Percentiles rank a stretch among this genome's conserved stretches.
Conservation (phyloP, 2,113 vertebrate genomes). For the Rhabdornis inornatus region DNA sequence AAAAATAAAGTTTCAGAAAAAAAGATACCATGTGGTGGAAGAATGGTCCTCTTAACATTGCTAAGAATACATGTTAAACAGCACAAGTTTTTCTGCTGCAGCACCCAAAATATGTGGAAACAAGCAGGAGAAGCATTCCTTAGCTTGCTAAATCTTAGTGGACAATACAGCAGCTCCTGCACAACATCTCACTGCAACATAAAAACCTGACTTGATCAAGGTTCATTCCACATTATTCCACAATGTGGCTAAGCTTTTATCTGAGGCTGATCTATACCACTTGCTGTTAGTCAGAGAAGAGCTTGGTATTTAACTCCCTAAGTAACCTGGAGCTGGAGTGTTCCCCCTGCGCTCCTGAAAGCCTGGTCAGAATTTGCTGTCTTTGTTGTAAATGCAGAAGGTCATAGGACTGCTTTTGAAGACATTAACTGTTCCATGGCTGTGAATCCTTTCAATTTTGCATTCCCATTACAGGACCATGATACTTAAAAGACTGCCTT, state of each 20-base stretch:
- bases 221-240: neutral
- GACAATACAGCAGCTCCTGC: neutral
- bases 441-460: neutral
- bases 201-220: neutral
- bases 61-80: neutral
- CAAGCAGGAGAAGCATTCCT: neutral
- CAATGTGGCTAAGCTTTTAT: neutral
- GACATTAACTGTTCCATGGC: neutral
- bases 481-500: neutral
- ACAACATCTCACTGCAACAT: neutral
- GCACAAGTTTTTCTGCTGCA: neutral
- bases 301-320: neutral
- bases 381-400: neutral
- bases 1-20: neutral
- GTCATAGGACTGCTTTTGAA: neutral
- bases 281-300: neutral
- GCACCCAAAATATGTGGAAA: neutral
- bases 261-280: neutral
- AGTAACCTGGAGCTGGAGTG: neutral
- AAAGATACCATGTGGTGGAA: neutral
- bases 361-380: neutral
- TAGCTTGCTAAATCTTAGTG: neutral
- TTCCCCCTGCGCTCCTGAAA: neutral
- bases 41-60: accelerated
- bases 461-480: neutral